phyloP scores from a whole-genome alignment of 2,113 vertebrate species.

The Chaetops frenatus region DNA sequence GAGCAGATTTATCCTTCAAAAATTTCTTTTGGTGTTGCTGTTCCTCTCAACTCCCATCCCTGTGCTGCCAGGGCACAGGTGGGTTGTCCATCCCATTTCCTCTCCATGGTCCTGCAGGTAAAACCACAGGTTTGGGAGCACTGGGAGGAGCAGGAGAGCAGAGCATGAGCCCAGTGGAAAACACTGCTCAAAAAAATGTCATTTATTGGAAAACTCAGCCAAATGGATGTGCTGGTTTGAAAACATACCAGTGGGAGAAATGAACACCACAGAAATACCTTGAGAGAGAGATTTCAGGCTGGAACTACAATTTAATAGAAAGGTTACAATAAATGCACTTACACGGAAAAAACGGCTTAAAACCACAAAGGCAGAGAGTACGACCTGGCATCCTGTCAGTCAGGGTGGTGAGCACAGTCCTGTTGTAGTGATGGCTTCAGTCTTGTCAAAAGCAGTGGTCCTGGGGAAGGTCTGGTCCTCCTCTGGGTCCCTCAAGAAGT shows the following conservation, averaged over 20 bases:
- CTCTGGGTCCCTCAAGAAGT: not conserved
- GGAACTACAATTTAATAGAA: not conserved
- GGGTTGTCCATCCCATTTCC: not conserved
- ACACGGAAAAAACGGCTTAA: not conserved
- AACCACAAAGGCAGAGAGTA: not conserved
- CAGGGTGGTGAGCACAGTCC: too few relatives aligned
- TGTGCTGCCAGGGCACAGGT: not conserved
- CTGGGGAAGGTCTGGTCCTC: not conserved
- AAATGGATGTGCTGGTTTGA: not conserved
- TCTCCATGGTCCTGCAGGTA: not conserved
- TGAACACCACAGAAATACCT: not conserved
- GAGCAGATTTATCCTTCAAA: not conserved
- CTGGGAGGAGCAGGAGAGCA: not conserved
- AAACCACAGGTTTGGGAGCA: not conserved
- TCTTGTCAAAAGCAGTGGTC: not conserved
- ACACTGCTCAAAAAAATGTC: not conserved
- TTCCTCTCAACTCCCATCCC: not conserved
- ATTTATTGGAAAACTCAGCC: not conserved
- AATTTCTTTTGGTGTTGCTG: not conserved
- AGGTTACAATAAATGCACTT: too few relatives aligned
- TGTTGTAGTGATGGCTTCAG: not conserved
- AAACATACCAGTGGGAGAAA: not conserved
- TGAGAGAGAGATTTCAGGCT: not conserved
- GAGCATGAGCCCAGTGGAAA: not conserved
- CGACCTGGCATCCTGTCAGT: not conserved